phyloP scores from a whole-genome alignment of 2,113 vertebrate genomes.

The Spermophilus dauricus region DNA sequence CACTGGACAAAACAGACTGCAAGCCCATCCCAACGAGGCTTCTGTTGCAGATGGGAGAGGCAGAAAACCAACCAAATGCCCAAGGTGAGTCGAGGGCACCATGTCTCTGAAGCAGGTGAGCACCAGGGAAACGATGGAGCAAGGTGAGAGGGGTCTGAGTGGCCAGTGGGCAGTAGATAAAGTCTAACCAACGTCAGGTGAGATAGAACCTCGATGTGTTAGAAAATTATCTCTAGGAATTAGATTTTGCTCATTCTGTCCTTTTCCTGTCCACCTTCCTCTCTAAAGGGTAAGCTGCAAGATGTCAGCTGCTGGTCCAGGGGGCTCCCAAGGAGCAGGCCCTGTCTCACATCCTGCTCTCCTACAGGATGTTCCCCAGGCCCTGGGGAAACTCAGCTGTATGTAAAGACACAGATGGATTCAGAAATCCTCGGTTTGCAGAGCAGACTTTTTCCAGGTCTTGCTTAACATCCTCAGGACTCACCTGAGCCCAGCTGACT shows the following conservation, averaged over 20 bases:
- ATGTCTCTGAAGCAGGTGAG: not conserved
- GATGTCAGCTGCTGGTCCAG: not conserved
- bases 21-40: too few species aligned
- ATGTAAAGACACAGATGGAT: too few species aligned
- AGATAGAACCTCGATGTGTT: fast-evolving
- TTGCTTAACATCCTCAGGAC: not conserved
- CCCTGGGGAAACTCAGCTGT: too few species aligned
- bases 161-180: not conserved
- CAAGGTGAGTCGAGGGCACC: not conserved
- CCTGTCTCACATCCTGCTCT: not conserved
- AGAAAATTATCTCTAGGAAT: too few species aligned
- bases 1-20: too few species aligned
- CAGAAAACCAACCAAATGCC: too few species aligned
- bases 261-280: not conserved
- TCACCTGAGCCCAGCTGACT: not conserved
- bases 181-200: not conserved
- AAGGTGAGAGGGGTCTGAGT: not conserved
- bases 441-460: too few species aligned
- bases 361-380: not conserved
- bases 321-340: not conserved
- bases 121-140: too few species aligned
- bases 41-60: too few species aligned
- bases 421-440: too few species aligned
- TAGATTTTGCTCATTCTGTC: not conserved
- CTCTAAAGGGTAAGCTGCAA: not conserved